Conservation (phyloP, 2,888 invertebrate species). For the Eilema depressum region DNA sequence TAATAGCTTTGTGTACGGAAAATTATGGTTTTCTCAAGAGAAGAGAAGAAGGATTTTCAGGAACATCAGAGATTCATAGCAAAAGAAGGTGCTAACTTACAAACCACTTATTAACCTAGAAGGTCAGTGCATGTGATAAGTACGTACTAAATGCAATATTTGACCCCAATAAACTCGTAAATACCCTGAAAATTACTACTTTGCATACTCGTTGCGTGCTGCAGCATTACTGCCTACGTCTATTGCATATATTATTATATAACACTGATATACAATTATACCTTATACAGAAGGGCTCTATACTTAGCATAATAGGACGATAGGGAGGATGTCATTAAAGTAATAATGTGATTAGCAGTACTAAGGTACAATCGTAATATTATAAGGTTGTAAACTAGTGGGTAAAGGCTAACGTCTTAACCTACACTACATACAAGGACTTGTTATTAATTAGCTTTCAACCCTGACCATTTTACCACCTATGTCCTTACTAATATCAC, state of each 20-base stretch:
- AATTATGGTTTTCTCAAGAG: too few species aligned
- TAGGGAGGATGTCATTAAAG: slow-evolving; percentile 8
- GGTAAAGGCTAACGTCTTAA: neutral
- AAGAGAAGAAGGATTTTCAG: too few species aligned
- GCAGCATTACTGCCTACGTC: slow-evolving; percentile 15
- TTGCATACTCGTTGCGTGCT: slow-evolving; percentile 37
- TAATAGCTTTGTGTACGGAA: too few species aligned
- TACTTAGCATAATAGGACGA: slow-evolving; percentile 32
- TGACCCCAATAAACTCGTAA: slow-evolving; percentile 30
- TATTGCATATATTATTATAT: slow-evolving; percentile 17
- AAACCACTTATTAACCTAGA: too few species aligned
- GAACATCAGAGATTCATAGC: too few species aligned
- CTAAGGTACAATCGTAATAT: neutral
- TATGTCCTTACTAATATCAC: too few species aligned
- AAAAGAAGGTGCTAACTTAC: too few species aligned
- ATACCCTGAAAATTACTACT: slow-evolving; percentile 29
- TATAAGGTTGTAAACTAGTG: neutral
- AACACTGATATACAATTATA: neutral
- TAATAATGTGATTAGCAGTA: neutral
- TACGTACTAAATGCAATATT: slow-evolving; percentile 2
- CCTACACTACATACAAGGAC: neutral
- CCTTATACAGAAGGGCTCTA: slow-evolving; percentile 27
- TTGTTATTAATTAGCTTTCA: neutral
- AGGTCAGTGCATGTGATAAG: too few species aligned
- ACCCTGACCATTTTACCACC: neutral